A percentile compares a stretch with the other conserved stretches of the same genome.
phyloP scores from a whole-genome alignment of 2,888 invertebrate species.

The Cephus spinipes region DNA sequence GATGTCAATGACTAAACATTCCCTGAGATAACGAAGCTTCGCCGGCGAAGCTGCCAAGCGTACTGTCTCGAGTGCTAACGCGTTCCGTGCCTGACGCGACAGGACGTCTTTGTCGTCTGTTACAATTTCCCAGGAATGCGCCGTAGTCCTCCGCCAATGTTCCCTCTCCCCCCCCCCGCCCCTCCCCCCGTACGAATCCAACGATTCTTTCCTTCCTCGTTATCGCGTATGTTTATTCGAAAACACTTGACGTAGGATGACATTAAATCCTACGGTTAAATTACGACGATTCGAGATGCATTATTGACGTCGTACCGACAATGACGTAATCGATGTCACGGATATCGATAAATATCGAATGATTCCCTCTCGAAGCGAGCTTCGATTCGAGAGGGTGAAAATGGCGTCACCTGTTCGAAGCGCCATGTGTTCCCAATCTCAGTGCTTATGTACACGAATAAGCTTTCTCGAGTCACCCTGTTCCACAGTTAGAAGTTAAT shows the following conservation, averaged over 20 bases:
- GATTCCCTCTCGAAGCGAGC: not conserved
- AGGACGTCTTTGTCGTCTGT: not conserved
- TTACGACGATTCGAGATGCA: not conserved
- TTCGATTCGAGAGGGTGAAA: not conserved
- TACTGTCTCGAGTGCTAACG: not conserved
- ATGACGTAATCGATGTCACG: not conserved
- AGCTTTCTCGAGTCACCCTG: not conserved
- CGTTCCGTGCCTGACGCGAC: not conserved
- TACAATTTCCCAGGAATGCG: conserved; percentile 14
- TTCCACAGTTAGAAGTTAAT: not conserved
- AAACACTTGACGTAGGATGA: not conserved
- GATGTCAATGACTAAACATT: not conserved
- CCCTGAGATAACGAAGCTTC: not conserved
- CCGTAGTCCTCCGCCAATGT: conserved; percentile 2
- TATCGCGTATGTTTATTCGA: not conserved
- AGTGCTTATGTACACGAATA: not conserved
- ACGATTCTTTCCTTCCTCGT: not conserved
- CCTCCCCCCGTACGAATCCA: not conserved
- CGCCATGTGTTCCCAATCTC: conserved; percentile 1
- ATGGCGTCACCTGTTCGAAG: conserved; percentile 7
- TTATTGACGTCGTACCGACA: not conserved
- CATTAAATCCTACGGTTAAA: not conserved
- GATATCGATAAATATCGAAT: not conserved
- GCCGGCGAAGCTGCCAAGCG: not conserved
- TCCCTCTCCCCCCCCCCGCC: too few species aligned